Conservation (phyloP, 1,140 invertebrate genomes). For the Caenorhabditis brenneri region DNA sequence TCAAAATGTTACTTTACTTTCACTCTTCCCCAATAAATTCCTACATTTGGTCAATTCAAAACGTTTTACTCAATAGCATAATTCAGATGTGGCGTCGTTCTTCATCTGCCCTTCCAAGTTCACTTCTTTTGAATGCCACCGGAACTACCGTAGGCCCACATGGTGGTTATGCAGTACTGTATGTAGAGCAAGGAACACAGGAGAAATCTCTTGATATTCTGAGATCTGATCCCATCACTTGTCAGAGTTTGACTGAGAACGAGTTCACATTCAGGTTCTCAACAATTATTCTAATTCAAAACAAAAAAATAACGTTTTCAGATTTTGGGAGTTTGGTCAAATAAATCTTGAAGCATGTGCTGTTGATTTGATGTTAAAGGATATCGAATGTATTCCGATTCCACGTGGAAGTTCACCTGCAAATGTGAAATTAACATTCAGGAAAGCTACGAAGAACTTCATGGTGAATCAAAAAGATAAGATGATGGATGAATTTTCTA, state of each 20-base stretch:
- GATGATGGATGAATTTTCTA: background rate
- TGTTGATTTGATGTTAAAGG: conserved; percentile 61
- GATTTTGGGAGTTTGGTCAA: conserved; percentile 66
- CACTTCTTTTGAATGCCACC: conserved; percentile 65
- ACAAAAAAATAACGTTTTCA: conserved; percentile 53
- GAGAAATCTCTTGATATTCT: conserved; percentile 40
- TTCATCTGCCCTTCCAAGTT: conserved; percentile 50
- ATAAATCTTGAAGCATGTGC: conserved; percentile 61
- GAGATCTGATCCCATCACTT: conserved; percentile 64
- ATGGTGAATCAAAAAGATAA: conserved; percentile 45
- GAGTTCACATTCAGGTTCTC: conserved; percentile 54
- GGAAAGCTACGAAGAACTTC: conserved; percentile 56
- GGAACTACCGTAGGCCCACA: conserved; percentile 65
- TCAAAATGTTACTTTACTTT: background rate
- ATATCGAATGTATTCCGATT: conserved; percentile 65
- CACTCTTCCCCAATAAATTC: background rate
- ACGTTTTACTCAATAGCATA: too few relatives aligned
- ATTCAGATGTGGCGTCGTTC: conserved; percentile 62
- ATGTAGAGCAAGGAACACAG: conserved; percentile 63
- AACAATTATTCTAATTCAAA: background rate
- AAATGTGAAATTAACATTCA: conserved; percentile 61
- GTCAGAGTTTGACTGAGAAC: conserved; percentile 56
- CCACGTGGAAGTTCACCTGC: conserved; percentile 63
- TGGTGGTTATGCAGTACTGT: conserved; percentile 65
- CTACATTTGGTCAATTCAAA: too few relatives aligned